A percentile compares a stretch with the other conserved stretches of the same genome.
phyloP scores from a whole-genome alignment of 1,140 invertebrate genomes.

The Drosophila ficusphila region DNA sequence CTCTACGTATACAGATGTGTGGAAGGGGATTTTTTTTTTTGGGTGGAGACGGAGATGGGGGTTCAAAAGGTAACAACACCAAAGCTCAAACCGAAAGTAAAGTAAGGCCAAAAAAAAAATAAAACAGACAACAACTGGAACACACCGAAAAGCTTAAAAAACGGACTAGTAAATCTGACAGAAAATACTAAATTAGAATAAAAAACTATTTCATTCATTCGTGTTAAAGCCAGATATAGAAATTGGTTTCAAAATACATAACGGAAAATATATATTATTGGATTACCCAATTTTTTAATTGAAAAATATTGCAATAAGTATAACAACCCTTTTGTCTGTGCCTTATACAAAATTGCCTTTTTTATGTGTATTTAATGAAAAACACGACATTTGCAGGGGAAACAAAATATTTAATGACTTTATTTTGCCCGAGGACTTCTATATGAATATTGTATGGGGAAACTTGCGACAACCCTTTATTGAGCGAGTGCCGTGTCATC shows the following conservation, averaged over 20 bases:
- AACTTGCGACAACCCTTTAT: conserved; percentile 3
- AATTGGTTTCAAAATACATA: no score
- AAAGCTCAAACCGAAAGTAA: conserved; percentile 37
- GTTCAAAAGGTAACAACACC: conserved; percentile 37
- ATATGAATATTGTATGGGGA: neutral
- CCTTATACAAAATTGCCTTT: neutral
- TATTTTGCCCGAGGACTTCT: neutral
- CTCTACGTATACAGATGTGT: conserved; percentile 8
- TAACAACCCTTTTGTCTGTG: no score
- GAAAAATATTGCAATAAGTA: no score
- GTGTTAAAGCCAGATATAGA: no score
- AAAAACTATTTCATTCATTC: no score
- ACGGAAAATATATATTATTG: no score
- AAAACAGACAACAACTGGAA: conserved; percentile 8
- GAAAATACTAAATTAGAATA: neutral
- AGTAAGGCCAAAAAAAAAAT: conserved; percentile 12
- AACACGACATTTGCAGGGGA: neutral
- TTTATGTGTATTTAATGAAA: neutral
- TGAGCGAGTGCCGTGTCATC: conserved; percentile 24
- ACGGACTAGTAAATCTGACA: conserved; percentile 29
- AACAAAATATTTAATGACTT: neutral
- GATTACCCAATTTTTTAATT: no score
- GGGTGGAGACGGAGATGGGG: neutral
- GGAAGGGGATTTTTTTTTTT: conserved; percentile 4
- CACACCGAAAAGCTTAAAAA: conserved; percentile 21